A percentile compares a stretch with the other conserved stretches of the same genome.
These are phyloP conservation scores for Pantelozetes paolii DNA, from an alignment of 2,888 invertebrate species.

Conservation along the genomic window DNA sequence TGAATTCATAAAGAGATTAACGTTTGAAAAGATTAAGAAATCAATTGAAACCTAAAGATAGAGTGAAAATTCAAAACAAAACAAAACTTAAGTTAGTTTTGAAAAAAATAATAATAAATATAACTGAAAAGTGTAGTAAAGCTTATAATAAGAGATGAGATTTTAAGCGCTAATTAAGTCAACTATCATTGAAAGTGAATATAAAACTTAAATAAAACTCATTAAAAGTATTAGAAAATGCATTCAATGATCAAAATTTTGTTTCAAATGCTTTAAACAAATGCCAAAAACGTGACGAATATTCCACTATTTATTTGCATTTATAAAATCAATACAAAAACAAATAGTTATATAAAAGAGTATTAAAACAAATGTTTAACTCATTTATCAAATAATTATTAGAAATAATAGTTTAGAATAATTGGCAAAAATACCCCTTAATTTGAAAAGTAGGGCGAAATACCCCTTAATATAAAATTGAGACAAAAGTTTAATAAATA, in stretches of 20 bases:
- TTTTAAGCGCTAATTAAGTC: conserved; percentile 9
- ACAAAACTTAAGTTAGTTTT: too few species aligned
- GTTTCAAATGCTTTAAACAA: neutral
- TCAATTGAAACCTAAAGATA: too few species aligned
- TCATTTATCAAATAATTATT: too few species aligned
- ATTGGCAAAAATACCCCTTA: too few species aligned
- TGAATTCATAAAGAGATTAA: neutral
- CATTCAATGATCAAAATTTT: conserved; percentile 3
- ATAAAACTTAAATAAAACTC: neutral
- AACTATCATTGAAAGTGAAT: conserved; percentile 1
- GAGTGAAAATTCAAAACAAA: too few species aligned
- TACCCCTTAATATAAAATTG: too few species aligned
- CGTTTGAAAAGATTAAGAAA: neutral
- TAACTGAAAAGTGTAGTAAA: neutral
- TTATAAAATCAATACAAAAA: neutral
- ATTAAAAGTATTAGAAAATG: neutral
- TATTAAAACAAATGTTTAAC: too few species aligned
- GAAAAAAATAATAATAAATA: too few species aligned
- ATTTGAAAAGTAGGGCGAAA: too few species aligned
- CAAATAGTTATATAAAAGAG: neutral
- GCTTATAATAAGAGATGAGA: neutral
- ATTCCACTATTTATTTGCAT: conserved; percentile 17
- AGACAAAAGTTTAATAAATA: neutral
- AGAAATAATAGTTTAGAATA: too few species aligned
- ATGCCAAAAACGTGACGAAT: neutral